Base-by-base conservation (phyloP, 2,888 invertebrate genomes). In the Aricia artaxerxes region DNA sequence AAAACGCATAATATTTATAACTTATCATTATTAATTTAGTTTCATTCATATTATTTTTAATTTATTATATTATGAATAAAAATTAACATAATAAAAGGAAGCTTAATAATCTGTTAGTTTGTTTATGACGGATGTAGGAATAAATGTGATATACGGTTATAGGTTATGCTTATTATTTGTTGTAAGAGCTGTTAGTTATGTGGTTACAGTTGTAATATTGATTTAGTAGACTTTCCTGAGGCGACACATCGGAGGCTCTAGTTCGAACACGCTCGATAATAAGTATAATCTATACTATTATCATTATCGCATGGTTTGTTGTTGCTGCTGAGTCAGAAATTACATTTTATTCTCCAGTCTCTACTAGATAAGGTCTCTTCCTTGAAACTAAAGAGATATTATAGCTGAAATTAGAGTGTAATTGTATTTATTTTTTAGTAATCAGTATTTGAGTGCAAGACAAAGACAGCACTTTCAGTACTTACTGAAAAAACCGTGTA, bases 131-230 rank as follows among this genome's bases (percentile, higher is more conserved):
- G 93, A 94, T 93, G 94, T 93, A 87, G 89, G 87, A 87, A 94
- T 94, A 93, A 92, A 92, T 87, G 87, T 93, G 94, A 94, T 92
- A 87, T 89, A 94, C 92, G 92, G 90, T 91, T 92, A 93, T 92
- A 90, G 92, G 90, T 91, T 92, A 93, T 92, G 90, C 90, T 88
- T 69, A 80, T 87, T 89, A 89, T 90, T 88, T 87, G 89, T 88
- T 89, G 84, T 86, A 87, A 85, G 86, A 88, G 87, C 89, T 86
- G 89, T 91, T 90, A 90, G 87, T 89, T 84, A 86, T 85, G 69
- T 35, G 85, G 90, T 90, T 90, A 87, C 88, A 85, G 89, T 87
- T 88, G 90, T 92, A 91, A 92, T 94, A 93, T 90, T 84, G 87
- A 89, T 85, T 90, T 91, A 92, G 93, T 88, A 88, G 89, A 87